A percentile compares a stretch with the other conserved stretches of the same genome.
These are phyloP conservation scores for Apotomis capreana DNA, from an alignment of 2,888 invertebrate species.

Conservation along the genomic window DNA sequence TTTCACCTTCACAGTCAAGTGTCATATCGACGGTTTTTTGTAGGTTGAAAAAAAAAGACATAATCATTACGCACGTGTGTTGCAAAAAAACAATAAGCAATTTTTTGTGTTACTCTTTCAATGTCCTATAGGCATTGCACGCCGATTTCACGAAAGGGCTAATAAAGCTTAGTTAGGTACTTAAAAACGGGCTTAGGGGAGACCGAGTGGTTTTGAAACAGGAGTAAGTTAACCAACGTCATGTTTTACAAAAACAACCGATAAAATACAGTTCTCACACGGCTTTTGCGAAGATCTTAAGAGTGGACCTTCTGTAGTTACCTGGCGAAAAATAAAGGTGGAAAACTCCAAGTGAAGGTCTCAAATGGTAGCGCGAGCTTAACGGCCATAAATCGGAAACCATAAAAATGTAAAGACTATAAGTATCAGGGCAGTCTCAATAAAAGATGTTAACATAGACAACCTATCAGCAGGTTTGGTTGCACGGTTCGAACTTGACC, in stretches of 20 bases:
- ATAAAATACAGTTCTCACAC: too few relatives aligned
- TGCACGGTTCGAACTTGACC: conserved; percentile 64
- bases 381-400: too few relatives aligned
- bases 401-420: too few relatives aligned
- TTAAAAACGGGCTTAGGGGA: too few relatives aligned
- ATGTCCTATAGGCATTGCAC: not conserved
- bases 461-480: conserved; percentile 71
- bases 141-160: not conserved
- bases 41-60: conserved; percentile 3
- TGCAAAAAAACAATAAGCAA: conserved; percentile 5
- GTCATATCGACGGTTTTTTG: conserved; percentile 18
- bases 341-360: too few relatives aligned
- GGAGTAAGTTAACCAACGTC: too few relatives aligned
- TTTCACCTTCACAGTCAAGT: conserved; percentile 22
- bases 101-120: not conserved
- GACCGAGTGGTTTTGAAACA: too few relatives aligned
- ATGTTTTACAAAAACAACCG: too few relatives aligned
- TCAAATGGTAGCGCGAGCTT: too few relatives aligned
- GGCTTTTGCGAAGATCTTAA: too few relatives aligned
- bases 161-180: not conserved
- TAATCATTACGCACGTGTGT: conserved; percentile 17
- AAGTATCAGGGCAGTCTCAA: not conserved
- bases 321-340: too few relatives aligned
- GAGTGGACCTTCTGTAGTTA: too few relatives aligned
- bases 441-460: conserved; percentile 48